Conservation (phyloP, 2,113 vertebrate species). For the Zeus faber region DNA sequence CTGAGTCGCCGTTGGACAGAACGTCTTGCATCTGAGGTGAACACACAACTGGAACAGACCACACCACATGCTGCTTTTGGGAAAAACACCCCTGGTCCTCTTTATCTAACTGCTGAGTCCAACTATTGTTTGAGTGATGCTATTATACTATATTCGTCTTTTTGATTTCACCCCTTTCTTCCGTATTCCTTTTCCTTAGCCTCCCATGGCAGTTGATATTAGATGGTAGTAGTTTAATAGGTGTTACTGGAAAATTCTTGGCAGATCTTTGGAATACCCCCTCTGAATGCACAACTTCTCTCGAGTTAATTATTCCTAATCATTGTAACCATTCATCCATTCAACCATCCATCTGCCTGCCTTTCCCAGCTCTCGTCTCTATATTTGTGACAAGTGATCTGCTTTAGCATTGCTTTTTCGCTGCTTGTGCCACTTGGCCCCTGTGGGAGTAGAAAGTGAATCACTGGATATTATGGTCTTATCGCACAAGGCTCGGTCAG, state of each 20-base stretch:
- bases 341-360: too few species aligned
- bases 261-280: too few species aligned
- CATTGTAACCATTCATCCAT: slow-evolving; percentile 17
- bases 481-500: slow-evolving; percentile 29
- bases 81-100: slow-evolving; percentile 21
- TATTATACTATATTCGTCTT: slow-evolving; percentile 11
- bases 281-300: too few species aligned
- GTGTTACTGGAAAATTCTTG: background rate
- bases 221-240: background rate
- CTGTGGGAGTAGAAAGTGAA: slow-evolving; percentile 40
- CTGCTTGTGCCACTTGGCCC: slow-evolving; percentile 14
- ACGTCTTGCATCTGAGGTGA: slow-evolving; percentile 28
- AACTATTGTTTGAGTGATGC: slow-evolving; percentile 40
- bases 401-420: slow-evolving; percentile 45
- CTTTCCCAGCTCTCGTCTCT: slow-evolving; percentile 9
- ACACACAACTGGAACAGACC: slow-evolving; percentile 29
- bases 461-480: slow-evolving; percentile 34
- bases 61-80: slow-evolving; percentile 29
- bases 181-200: too few species aligned
- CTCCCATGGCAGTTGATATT: too few species aligned
- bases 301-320: too few species aligned
- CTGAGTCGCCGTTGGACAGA: slow-evolving; percentile 42
- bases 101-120: slow-evolving; percentile 46
- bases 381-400: slow-evolving; percentile 52
- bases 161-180: background rate